A percentile compares a stretch with the other conserved stretches of the same genome.
phyloP scores from a whole-genome alignment of 2,888 invertebrate species.

The Noctuana brunneofusca region DNA sequence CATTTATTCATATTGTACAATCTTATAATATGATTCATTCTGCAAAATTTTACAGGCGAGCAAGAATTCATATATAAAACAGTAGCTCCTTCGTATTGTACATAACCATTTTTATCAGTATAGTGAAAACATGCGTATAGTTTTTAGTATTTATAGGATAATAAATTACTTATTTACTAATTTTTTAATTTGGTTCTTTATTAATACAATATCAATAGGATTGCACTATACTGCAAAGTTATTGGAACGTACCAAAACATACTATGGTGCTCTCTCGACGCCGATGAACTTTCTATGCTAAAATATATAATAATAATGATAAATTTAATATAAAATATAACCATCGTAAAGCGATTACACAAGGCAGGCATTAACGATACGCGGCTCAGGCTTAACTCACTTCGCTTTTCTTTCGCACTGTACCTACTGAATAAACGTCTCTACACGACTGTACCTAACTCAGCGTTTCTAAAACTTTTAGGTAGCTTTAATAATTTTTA shows the following conservation, averaged over 20 bases:
- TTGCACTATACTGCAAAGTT: conserved; percentile 80
- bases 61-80: conserved; percentile 84
- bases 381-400: conserved; percentile 47
- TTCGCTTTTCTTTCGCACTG: conserved; percentile 39
- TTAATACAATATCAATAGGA: conserved; percentile 83
- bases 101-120: conserved; percentile 83
- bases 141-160: conserved; percentile 81
- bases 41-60: conserved; percentile 84
- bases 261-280: conserved; percentile 74
- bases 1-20: conserved; percentile 84
- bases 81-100: conserved; percentile 82
- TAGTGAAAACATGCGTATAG: conserved; percentile 84
- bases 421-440: conserved; percentile 18
- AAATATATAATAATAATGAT: conserved; percentile 63
- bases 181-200: conserved; percentile 82
- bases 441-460: conserved; percentile 24
- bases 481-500: conserved; percentile 1
- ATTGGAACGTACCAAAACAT: conserved; percentile 77
- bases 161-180: conserved; percentile 83
- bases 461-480: conserved; percentile 21
- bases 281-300: conserved; percentile 82
- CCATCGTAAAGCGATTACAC: conserved; percentile 71
- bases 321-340: conserved; percentile 69
- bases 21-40: conserved; percentile 83
- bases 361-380: conserved; percentile 71